Base-by-base conservation (phyloP, 2,113 vertebrate species). In the Brachionichthys hirsutus region DNA sequence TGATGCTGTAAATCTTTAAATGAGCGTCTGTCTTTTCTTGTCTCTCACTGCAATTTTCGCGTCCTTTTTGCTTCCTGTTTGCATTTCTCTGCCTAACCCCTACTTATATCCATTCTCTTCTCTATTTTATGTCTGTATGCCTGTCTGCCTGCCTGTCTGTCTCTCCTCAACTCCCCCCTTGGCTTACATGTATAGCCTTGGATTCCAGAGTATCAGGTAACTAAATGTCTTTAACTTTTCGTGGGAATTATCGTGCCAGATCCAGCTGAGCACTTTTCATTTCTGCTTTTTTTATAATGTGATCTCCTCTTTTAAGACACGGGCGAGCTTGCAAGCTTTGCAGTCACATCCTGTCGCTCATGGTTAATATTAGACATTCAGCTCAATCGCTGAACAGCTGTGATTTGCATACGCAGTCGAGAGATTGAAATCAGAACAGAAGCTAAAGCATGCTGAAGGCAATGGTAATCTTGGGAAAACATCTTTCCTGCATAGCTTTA, bases 121-220 rank as follows among this genome's bases (percentile, higher is more conserved):
- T 81, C 71, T 74, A 58, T 81, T 62, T 67, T 80, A 49, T 82
- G 81, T 88, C 80, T 84, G 56, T 80, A 67, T 87, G 67, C 75
- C 75, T 85, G 70, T 77, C 82, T 83, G 67, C 67, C 77, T 74
- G 3, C 77, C 73, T 62, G 7, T 76, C 78, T 79, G 22, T 80
- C 71, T 85, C 78, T 80, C 74, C 64, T 53, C 75, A 70, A 70
- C 74, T 77, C 61, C 75, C 68, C 68, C 78, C 73, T 76, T 38
- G 79, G 81, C 83, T 78, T 68, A 57, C 74, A 75, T 73, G 67
- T 81, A 73, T 80, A 90, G 88, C 88, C 75, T 73, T 90, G 88
- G 88, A 90, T 83, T 90, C 88, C 69, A 87, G 88, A 87, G 88
- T 90, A 65, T 90, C 88, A 90, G 88, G 88, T 90, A 90, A 90